Evolutionary conservation across 2,113 vertebrate species (phyloP).

Genomic region (Pedetes capensis): DNA sequence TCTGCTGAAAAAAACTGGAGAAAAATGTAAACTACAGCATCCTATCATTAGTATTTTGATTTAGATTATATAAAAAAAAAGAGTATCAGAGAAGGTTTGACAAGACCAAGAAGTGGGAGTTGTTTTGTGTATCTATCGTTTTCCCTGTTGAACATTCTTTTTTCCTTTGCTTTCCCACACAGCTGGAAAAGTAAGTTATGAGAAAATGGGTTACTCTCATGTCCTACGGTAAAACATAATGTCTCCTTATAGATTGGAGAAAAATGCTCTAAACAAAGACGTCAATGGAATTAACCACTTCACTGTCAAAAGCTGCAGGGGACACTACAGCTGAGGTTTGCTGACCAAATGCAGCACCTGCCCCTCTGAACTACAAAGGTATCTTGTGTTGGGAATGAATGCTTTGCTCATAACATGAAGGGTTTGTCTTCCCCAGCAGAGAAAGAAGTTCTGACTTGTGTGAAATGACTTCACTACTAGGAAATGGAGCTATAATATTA

Average conservation of each 20-base stretch:
- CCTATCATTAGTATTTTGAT: neutral
- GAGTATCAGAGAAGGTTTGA: constrained; percentile 56
- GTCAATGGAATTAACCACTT: constrained; percentile 77
- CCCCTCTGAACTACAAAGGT: neutral
- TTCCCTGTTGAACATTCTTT: constrained; percentile 57
- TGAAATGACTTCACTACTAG: constrained; percentile 1
- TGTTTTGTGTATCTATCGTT: neutral
- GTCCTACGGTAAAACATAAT: constrained; percentile 64
- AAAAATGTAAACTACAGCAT: constrained; percentile 52
- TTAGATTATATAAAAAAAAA: constrained; percentile 23
- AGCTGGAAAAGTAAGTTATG: constrained; percentile 64
- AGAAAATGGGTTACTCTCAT: constrained; percentile 60
- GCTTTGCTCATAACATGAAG: constrained; percentile 35
- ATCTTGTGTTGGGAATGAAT: constrained; percentile 4
- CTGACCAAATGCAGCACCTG: constrained; percentile 50
- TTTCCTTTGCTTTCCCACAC: constrained; percentile 61
- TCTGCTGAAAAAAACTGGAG: constrained; percentile 54
- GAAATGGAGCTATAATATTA: neutral
- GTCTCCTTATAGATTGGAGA: constrained; percentile 61
- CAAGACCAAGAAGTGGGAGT: constrained; percentile 39
- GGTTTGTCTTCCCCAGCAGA: neutral
- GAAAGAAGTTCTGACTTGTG: constrained; percentile 15
- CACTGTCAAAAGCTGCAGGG: constrained; percentile 71
- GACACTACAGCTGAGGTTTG: constrained; percentile 30
- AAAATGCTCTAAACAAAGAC: constrained; percentile 72